Conservation (phyloP, 2,113 vertebrate genomes). For the Arenaria interpres region DNA sequence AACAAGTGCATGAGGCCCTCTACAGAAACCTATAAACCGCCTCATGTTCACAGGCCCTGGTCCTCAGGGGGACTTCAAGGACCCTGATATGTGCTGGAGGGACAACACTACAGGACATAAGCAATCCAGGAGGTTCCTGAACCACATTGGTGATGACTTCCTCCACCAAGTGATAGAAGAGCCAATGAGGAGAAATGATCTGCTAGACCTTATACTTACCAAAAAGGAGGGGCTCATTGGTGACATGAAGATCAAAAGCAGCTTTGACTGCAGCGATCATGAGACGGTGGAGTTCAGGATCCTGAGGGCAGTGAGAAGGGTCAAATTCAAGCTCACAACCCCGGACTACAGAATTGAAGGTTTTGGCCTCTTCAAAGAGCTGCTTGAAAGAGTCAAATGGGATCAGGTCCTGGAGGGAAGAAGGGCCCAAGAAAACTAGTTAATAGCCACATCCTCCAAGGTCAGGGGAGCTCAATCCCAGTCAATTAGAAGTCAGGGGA, state of each 20-base stretch:
- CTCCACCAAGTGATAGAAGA: background rate
- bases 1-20: background rate
- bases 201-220: background rate
- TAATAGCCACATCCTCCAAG: background rate
- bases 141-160: background rate
- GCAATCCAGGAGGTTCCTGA: background rate
- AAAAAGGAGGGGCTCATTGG: background rate
- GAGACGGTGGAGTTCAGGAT: background rate
- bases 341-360: background rate
- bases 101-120: background rate
- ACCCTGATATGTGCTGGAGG: background rate
- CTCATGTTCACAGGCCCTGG: background rate
- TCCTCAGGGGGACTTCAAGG: too few relatives aligned
- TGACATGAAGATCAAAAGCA: background rate
- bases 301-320: background rate
- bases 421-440: background rate
- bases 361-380: background rate
- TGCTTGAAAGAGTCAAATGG: background rate
- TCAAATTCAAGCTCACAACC: background rate
- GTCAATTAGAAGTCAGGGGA: background rate
- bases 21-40: background rate
- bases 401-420: background rate
- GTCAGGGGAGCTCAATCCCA: background rate
- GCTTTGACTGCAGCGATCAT: too few relatives aligned
- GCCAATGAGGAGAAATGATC: background rate